Conservation (phyloP, 2,797 vertebrate species). For the Paedocypris micromegethes region DNA sequence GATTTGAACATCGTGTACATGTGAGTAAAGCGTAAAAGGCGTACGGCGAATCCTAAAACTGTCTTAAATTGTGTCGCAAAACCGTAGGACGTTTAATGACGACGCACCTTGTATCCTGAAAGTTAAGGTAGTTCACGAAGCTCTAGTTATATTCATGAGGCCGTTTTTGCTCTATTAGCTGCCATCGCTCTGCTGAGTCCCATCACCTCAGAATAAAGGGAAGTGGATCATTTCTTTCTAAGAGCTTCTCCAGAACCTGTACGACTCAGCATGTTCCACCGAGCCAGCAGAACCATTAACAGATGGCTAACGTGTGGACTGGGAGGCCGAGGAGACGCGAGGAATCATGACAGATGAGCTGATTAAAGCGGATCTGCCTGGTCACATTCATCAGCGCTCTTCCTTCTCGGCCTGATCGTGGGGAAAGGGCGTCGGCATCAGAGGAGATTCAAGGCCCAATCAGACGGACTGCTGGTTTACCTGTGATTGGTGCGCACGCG, state of each 20-base stretch:
- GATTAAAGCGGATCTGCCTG: conserved; percentile 30
- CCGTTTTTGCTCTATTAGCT: no score
- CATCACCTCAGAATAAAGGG: no score
- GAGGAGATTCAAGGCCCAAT: conserved; percentile 12
- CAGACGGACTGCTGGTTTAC: conserved; percentile 23
- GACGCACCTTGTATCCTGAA: no score
- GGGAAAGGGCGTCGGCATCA: neutral
- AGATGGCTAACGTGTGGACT: conserved; percentile 45
- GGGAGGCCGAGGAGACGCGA: conserved; percentile 26
- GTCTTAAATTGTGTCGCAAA: no score
- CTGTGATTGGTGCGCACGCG: neutral
- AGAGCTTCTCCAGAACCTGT: neutral
- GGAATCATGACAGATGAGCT: conserved; percentile 38
- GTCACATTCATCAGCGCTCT: no score
- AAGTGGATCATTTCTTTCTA: no score
- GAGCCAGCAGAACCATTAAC: conserved; percentile 31
- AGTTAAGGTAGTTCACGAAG: no score
- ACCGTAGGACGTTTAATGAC: no score
- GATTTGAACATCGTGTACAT: neutral
- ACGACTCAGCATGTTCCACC: conserved; percentile 4
- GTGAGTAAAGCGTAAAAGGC: no score
- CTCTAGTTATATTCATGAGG: no score
- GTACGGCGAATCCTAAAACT: no score
- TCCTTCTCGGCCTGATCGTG: neutral
- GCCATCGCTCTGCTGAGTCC: no score